These are phyloP conservation scores for Merluccius polli DNA, from an alignment of 2,797 vertebrate genomes.

Conservation along the genomic window DNA sequence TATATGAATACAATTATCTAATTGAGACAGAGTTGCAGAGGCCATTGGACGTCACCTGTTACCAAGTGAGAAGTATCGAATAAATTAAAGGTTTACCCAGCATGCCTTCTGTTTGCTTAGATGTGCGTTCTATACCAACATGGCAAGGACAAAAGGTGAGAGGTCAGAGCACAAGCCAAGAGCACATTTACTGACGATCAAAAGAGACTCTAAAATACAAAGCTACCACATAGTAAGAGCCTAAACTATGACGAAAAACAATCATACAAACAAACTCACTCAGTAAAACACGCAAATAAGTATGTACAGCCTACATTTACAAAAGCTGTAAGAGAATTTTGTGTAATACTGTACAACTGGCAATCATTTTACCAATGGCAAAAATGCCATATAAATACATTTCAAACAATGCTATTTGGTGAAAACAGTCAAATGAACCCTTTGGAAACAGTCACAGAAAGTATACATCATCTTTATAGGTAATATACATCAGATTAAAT, in stretches of 20 bases:
- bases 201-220: conserved; percentile 34
- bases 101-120: conserved; percentile 51
- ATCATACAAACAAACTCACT: conserved; percentile 29
- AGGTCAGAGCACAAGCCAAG: conserved; percentile 19
- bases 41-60: not conserved
- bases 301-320: conserved; percentile 44
- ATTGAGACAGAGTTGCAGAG: not conserved
- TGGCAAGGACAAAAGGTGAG: conserved; percentile 39
- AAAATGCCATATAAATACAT: conserved; percentile 58
- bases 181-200: conserved; percentile 12
- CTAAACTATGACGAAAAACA: conserved; percentile 27
- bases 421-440: conserved; percentile 45
- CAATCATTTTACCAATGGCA: conserved; percentile 53
- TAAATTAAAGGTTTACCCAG: conserved; percentile 43
- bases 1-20: not conserved
- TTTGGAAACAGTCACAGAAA: conserved; percentile 38
- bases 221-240: conserved; percentile 22
- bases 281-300: conserved; percentile 8
- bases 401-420: conserved; percentile 36
- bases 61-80: not conserved
- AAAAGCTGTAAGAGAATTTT: conserved; percentile 11
- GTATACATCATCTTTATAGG: conserved; percentile 40
- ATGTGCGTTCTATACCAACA: conserved; percentile 44
- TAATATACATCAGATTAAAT: conserved; percentile 54
- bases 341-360: conserved; percentile 64